A percentile compares a stretch with the other conserved stretches of the same genome.
Conservation (phyloP, 2,797 vertebrate genomes). For the Huso huso region DNA sequence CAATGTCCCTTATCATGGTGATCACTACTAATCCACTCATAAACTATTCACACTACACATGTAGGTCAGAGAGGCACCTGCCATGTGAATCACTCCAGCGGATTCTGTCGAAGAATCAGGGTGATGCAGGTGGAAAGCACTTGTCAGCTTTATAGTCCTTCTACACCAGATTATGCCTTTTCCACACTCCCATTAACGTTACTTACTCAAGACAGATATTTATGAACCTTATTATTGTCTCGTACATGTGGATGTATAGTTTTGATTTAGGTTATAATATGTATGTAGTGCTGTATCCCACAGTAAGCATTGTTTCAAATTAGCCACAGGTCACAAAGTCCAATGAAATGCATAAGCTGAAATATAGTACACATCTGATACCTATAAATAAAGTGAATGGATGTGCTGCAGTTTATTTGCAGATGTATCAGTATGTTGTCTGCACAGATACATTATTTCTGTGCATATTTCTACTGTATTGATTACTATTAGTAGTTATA, state of each 20-base stretch:
- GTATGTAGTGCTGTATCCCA: not conserved
- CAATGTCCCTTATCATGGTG: slow-evolving; percentile 10
- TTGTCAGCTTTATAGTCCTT: not conserved
- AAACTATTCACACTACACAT: slow-evolving; percentile 64
- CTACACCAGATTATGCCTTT: not conserved
- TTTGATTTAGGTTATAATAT: slow-evolving; percentile 5
- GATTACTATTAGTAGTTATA: no score
- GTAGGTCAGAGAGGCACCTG: slow-evolving; percentile 58
- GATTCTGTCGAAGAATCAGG: slow-evolving; percentile 33
- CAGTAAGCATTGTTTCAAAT: not conserved
- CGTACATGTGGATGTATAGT: not conserved
- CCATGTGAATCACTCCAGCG: slow-evolving; percentile 59
- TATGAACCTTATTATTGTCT: not conserved
- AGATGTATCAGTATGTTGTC: not conserved
- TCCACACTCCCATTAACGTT: not conserved
- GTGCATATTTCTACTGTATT: no score
- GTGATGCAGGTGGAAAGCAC: not conserved
- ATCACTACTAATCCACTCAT: slow-evolving; percentile 50
- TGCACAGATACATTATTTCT: no score
- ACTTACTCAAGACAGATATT: not conserved
- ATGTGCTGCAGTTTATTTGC: not conserved
- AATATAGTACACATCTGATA: not conserved
- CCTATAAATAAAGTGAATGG: not conserved
- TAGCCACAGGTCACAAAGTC: not conserved
- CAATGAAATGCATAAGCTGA: slow-evolving; percentile 1